Base-by-base conservation (phyloP, 2,888 invertebrate species). In the Agrotis ipsilon region DNA sequence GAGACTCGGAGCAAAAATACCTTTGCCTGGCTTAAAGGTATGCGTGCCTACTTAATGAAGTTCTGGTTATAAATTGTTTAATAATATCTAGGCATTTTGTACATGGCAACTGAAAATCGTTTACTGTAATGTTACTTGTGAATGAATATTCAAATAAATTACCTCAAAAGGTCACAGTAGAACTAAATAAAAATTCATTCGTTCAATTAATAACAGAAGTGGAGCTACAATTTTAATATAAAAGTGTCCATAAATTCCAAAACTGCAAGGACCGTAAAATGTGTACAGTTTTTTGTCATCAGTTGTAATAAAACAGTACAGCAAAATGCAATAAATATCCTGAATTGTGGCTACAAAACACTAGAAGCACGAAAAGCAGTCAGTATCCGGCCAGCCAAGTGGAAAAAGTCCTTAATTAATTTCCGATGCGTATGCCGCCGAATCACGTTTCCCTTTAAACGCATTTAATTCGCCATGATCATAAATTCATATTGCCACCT, bases 401-500 rank as follows among this genome's bases (percentile, higher is more conserved):
- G 89, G 88, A 85, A 91, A 92, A 91, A 92, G 83, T 83, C 89
- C 90, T 90, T 92, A 92, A 93, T 94, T 92, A 92, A 91, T 92
- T 93, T 91, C 89, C 89, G 86, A 88, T 90, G 90, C 91, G 90
- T 91, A 87, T 90, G 88, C 82, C 87, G 82, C 85, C 83, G 86
- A 91, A 90, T 91, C 91, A 91, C 91, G 91, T 92, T 87, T 88
- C 84, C 88, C 89, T 91, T 85, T 92, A 91, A 93, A 92, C 90
- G 91, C 91, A 92, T 94, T 93, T 93, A 92, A 93, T 94, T 93
- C 89, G 88, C 87, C 83, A 90, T 92, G 90, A 94, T 93, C 94
- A 93, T 94, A 94, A 94, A 95, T 95, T 94, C 92, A 94, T 92
- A 93, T 93, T 92, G 91, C 92, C 89, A 91, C 87, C 93, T 93